phyloP scores from a whole-genome alignment of 1,140 invertebrate genomes.

The Drosophila prosaltans region DNA sequence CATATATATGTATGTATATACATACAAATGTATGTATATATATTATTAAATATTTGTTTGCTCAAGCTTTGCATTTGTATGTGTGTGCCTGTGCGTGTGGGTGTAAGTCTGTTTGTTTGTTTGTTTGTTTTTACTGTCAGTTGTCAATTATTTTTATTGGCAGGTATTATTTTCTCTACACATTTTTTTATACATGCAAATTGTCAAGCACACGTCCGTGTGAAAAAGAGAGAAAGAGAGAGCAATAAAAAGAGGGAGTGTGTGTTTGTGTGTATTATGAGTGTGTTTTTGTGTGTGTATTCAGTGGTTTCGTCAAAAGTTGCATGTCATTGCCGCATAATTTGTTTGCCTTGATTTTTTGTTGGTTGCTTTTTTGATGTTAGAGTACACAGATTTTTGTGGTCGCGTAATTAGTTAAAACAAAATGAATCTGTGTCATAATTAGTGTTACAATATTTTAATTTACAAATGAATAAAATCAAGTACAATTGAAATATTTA shows the following conservation, averaged over 20 bases:
- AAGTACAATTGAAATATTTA: slow-evolving; percentile 29
- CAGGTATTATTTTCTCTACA: slow-evolving; percentile 79
- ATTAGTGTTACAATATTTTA: slow-evolving; percentile 9
- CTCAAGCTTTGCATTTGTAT: slow-evolving; percentile 32
- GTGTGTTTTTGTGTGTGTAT: slow-evolving; percentile 39
- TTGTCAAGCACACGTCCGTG: slow-evolving; percentile 63
- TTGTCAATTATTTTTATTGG: slow-evolving; percentile 81
- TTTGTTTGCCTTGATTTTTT: slow-evolving; percentile 73
- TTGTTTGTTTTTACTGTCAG: slow-evolving; percentile 76
- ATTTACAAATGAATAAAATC: slow-evolving; percentile 19
- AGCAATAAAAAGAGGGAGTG: neutral
- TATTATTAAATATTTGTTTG: slow-evolving; percentile 70
- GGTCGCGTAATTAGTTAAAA: slow-evolving; percentile 39
- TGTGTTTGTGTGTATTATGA: slow-evolving; percentile 28
- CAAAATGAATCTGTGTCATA: slow-evolving; percentile 27
- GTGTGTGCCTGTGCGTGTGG: slow-evolving; percentile 31
- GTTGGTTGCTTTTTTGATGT: slow-evolving; percentile 31
- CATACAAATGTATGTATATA: slow-evolving; percentile 36
- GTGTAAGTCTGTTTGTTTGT: slow-evolving; percentile 46
- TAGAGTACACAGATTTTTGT: slow-evolving; percentile 65
- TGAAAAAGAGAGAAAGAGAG: neutral
- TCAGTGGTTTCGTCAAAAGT: slow-evolving; percentile 62
- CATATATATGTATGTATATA: neutral
- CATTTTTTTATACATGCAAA: slow-evolving; percentile 66
- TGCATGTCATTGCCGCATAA: slow-evolving; percentile 78